Percentiles rank a stretch among this genome's conserved stretches.
These are phyloP conservation scores for Poecilia latipinna DNA, from an alignment of 2,113 vertebrate genomes.

Conservation along the genomic window DNA sequence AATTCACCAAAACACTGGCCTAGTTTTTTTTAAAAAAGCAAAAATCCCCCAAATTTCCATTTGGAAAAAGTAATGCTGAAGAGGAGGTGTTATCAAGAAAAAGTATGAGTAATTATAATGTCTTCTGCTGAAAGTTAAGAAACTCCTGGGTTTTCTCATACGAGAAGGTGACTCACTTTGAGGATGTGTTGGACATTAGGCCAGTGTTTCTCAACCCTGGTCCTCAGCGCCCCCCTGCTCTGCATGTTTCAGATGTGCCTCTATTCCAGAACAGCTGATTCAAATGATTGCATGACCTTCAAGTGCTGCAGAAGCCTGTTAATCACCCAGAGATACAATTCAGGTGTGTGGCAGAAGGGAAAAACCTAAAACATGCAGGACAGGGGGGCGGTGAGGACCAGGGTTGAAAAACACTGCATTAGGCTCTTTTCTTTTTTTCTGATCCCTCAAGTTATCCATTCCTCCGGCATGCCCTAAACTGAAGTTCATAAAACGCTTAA, in stretches of 20 bases:
- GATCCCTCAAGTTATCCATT: neutral
- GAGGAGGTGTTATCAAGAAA: neutral
- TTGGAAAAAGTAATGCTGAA: constrained; percentile 2
- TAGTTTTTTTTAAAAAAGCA: no score
- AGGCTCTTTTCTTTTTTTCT: no score
- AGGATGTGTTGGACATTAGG: constrained; percentile 6
- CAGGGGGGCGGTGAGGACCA: no score
- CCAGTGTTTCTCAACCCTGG: neutral
- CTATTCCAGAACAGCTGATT: no score
- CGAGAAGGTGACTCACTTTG: constrained; percentile 27
- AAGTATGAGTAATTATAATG: neutral
- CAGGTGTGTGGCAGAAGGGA: no score
- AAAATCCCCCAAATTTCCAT: neutral
- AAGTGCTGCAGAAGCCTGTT: no score
- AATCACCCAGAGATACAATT: no score
- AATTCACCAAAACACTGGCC: neutral
- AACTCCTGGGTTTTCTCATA: neutral
- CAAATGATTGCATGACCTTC: no score
- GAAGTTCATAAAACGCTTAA: neutral
- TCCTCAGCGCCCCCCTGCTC: no score
- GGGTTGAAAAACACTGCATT: no score
- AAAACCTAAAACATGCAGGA: no score
- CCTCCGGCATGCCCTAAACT: neutral
- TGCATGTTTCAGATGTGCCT: no score
- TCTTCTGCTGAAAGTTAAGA: constrained; percentile 6